Percentiles rank a stretch among this genome's conserved stretches.
Conservation (phyloP, 2,797 vertebrate species). For the Phataginus tetradactyla region DNA sequence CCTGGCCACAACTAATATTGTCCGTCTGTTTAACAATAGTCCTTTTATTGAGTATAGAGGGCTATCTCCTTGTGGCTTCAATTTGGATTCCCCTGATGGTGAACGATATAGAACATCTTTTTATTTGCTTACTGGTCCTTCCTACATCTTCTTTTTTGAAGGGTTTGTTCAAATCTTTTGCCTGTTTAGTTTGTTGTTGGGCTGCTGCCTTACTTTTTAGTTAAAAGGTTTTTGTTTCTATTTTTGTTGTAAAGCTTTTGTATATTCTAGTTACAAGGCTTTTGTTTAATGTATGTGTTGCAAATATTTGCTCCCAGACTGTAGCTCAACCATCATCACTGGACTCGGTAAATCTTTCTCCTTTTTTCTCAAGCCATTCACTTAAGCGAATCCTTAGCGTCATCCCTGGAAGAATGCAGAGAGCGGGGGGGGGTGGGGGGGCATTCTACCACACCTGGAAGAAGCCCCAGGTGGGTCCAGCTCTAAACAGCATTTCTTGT, state of each 20-base stretch:
- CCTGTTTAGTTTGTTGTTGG: neutral
- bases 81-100: neutral
- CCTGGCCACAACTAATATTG: neutral
- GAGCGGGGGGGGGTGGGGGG: too few species aligned
- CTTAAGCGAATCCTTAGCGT: neutral
- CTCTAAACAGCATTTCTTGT: neutral
- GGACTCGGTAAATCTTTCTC: neutral
- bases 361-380: neutral
- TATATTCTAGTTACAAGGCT: neutral
- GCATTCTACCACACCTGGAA: neutral
- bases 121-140: neutral
- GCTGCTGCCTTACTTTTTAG: neutral
- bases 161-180: neutral
- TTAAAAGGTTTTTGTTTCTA: neutral
- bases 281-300: neutral
- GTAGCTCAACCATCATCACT: neutral
- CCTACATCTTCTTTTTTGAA: neutral
- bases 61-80: neutral
- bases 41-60: neutral
- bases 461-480: neutral
- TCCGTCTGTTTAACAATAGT: neutral
- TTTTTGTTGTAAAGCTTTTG: too few species aligned
- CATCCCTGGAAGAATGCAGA: neutral
- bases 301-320: constrained; percentile 6
- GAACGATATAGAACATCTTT: neutral